Evolutionary conservation across 2,113 vertebrate species (phyloP), one percentile per base, ranked within the genome.

Genomic region (Dascyllus trimaculatus): DNA sequence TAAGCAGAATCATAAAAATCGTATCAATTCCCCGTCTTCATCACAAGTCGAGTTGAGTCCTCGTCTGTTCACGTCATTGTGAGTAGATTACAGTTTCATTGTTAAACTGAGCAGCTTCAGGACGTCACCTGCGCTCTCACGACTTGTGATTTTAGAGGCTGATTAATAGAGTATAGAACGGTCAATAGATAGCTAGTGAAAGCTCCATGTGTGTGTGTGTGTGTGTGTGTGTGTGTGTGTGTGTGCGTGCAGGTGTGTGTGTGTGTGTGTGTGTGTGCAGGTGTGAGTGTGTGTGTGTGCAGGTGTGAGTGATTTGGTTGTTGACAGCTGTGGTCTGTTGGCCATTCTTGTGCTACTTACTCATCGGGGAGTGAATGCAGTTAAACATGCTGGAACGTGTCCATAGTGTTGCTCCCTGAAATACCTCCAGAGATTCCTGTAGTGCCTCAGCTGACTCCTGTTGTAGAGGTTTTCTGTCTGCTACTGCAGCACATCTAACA

Each of bases 341-440:
- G 48, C 48, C n/a, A 18, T 51, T 52, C 13, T 52, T 52, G 9
- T 11, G 21, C 49, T 22, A 35, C 7, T 35, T 35, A 10, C 32
- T 40, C 5, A 29, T 0, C 29, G 61, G 54, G 29, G 32, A 35
- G 48, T 54, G 0, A 64, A 56, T 49, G 15, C 6, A 21, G 10
- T 52, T 21, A 4, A 52, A 13, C 29, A 45, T 52, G 22, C 11
- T 64, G 24, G 26, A 29, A 32, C 32, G 11, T n/a, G 17, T 21
- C 8, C 52, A 11, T 10, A 9, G 40, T 77, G 57, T 80, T 66
- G 46, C 70, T 81, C 32, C 19, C 29, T 60, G n/a, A 74, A 15
- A 70, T 58, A 60, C 1, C 17, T 29, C 5, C 18, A 68, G 18
- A 38, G 19, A 59, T 73, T 51, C 15, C 43, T 22, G 24, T 75